Conservation (phyloP, 2,888 invertebrate species). For the Lomographa bimaculata region DNA sequence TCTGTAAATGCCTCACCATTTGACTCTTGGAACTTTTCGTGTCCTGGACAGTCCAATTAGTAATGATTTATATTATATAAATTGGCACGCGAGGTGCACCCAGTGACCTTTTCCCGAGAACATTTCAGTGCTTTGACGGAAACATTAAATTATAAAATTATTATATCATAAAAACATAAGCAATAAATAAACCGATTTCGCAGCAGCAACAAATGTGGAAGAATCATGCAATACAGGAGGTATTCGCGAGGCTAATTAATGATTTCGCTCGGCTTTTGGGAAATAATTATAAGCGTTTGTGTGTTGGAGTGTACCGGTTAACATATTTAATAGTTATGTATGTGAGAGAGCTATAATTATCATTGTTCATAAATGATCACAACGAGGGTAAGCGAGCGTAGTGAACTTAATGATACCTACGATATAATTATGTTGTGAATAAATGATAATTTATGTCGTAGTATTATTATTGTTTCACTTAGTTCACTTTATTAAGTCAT, state of each 20-base stretch:
- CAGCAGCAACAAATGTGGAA: conserved; percentile 17
- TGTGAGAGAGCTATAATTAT: neutral
- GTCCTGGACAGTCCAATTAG: too few species aligned
- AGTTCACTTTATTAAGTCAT: too few species aligned
- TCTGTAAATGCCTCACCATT: too few species aligned
- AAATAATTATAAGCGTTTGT: too few species aligned
- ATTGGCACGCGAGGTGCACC: neutral
- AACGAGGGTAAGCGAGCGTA: neutral
- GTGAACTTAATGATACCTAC: too few species aligned
- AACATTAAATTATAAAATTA: conserved; percentile 1
- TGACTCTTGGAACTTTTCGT: too few species aligned
- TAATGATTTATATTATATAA: too few species aligned
- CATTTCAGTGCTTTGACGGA: conserved; percentile 1
- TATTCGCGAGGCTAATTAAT: conserved; percentile 17
- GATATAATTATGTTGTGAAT: too few species aligned
- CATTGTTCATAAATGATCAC: conserved; percentile 1
- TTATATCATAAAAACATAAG: conserved; percentile 3
- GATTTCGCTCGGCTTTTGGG: conserved; percentile 12
- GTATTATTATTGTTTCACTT: too few species aligned
- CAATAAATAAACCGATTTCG: conserved; percentile 13
- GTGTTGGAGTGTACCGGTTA: too few species aligned
- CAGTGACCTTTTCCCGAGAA: conserved; percentile 1
- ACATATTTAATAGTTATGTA: too few species aligned
- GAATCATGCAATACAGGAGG: conserved; percentile 12
- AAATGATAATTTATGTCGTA: too few species aligned